Evolutionary conservation across 2,888 invertebrate genomes (phyloP).

Genomic region (Mechanitis messenoides): DNA sequence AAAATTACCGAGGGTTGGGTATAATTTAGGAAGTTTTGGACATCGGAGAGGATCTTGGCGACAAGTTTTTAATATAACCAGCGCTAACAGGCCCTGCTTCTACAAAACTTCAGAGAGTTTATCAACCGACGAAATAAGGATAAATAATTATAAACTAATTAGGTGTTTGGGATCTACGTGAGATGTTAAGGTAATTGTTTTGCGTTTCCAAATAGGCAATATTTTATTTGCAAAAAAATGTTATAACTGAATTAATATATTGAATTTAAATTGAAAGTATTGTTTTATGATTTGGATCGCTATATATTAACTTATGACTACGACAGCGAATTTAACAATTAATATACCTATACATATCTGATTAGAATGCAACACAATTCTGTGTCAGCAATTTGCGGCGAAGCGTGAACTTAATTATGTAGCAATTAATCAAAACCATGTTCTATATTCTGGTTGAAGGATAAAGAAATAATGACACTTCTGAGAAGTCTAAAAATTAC

Average conservation of each 20-base stretch:
- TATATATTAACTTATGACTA: background rate
- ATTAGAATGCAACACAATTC: constrained; percentile 23
- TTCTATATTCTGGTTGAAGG: constrained; percentile 19
- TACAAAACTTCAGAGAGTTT: constrained; percentile 15
- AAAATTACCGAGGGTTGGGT: constrained; percentile 58
- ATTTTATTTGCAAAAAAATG: no score
- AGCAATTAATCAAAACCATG: constrained; percentile 38
- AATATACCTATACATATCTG: constrained; percentile 17
- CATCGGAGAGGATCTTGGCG: constrained; percentile 31
- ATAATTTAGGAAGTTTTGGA: constrained; percentile 57
- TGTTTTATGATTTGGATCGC: no score
- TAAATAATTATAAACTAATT: constrained; percentile 12
- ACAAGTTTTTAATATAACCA: constrained; percentile 42
- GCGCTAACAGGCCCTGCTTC: constrained; percentile 24
- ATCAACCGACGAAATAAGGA: constrained; percentile 6
- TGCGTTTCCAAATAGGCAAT: no score
- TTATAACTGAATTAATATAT: no score
- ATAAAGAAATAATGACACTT: constrained; percentile 7
- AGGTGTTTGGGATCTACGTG: background rate
- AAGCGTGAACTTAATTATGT: constrained; percentile 29
- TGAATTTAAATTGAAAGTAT: no score
- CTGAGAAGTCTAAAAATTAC: no score
- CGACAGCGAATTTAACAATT: constrained; percentile 1
- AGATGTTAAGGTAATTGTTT: no score
- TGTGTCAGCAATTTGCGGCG: constrained; percentile 23